Evolutionary conservation across 2,888 invertebrate species (phyloP).

Genomic region (Anagyrus pseudococci): DNA sequence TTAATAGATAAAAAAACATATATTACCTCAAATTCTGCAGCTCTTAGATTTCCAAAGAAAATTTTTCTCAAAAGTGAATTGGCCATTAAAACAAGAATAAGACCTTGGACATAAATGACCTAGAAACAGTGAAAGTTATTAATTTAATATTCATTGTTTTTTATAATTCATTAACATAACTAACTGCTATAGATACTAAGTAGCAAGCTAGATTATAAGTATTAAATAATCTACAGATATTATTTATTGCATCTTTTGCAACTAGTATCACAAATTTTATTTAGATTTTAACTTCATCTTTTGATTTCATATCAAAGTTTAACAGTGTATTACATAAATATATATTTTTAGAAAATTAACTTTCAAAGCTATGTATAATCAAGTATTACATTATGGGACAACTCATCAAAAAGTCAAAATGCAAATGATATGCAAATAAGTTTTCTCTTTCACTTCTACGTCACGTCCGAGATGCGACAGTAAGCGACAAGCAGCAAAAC

Average conservation of each 20-base stretch:
- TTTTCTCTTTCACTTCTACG: too few relatives aligned
- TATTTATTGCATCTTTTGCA: too few relatives aligned
- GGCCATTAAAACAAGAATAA: conserved; percentile 90
- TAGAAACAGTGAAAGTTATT: conserved; percentile 62
- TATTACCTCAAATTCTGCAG: conserved; percentile 93
- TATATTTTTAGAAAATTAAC: too few relatives aligned
- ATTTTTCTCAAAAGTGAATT: conserved; percentile 91
- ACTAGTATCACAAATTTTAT: too few relatives aligned
- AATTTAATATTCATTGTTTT: neutral
- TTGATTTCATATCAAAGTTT: too few relatives aligned
- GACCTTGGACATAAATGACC: conserved; percentile 97
- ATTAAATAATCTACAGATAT: too few relatives aligned
- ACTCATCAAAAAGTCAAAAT: neutral
- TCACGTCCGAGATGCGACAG: neutral
- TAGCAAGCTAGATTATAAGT: neutral
- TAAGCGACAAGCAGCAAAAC: neutral
- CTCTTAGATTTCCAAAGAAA: conserved; percentile 93
- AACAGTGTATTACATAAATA: too few relatives aligned
- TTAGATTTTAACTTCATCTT: too few relatives aligned
- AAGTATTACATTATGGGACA: too few relatives aligned
- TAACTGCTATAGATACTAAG: neutral
- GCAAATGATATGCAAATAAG: neutral
- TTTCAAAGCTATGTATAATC: too few relatives aligned
- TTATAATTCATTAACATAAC: too few relatives aligned
- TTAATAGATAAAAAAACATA: conserved; percentile 1